These are phyloP conservation scores for Centroberyx gerrardi DNA, from an alignment of 2,797 vertebrate species.

Conservation along the genomic window DNA sequence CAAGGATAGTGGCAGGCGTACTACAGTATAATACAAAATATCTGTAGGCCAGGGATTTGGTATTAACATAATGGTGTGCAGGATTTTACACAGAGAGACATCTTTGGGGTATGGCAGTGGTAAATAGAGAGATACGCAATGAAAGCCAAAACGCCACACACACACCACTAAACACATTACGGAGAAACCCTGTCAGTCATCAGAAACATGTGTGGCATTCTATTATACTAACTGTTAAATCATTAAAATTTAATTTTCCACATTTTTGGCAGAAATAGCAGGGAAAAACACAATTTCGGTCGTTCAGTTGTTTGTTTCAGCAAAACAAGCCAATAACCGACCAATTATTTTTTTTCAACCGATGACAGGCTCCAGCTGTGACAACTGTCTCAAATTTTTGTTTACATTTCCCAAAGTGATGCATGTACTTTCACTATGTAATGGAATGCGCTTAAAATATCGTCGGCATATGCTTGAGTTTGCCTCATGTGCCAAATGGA, in stretches of 20 bases:
- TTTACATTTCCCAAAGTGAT: not conserved
- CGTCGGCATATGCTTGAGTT: not conserved
- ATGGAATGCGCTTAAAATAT: slow-evolving; percentile 12
- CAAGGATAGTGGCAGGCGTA: slow-evolving; percentile 33
- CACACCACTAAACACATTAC: slow-evolving; percentile 43
- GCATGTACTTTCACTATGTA: not conserved
- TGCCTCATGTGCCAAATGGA: slow-evolving; percentile 28
- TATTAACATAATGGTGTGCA: slow-evolving; percentile 48
- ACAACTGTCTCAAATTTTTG: slow-evolving; percentile 18
- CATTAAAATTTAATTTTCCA: slow-evolving; percentile 26
- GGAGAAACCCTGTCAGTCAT: slow-evolving; percentile 48
- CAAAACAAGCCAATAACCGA: slow-evolving; percentile 50
- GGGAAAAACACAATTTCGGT: slow-evolving; percentile 31
- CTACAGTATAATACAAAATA: slow-evolving; percentile 53
- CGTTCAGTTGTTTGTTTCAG: slow-evolving; percentile 13
- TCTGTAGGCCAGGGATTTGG: slow-evolving; percentile 61
- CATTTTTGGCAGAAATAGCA: slow-evolving; percentile 19
- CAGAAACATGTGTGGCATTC: slow-evolving; percentile 13
- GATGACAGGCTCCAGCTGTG: slow-evolving; percentile 47
- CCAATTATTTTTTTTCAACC: slow-evolving; percentile 39
- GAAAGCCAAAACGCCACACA: slow-evolving; percentile 35
- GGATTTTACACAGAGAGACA: slow-evolving; percentile 48
- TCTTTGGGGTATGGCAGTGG: slow-evolving; percentile 60
- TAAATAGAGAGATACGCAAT: slow-evolving; percentile 48
- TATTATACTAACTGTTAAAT: slow-evolving; percentile 12